Evolutionary conservation across 2,888 invertebrate genomes (phyloP), one percentile per base, ranked within the genome.

Genomic region (Agriotes lineatus): DNA sequence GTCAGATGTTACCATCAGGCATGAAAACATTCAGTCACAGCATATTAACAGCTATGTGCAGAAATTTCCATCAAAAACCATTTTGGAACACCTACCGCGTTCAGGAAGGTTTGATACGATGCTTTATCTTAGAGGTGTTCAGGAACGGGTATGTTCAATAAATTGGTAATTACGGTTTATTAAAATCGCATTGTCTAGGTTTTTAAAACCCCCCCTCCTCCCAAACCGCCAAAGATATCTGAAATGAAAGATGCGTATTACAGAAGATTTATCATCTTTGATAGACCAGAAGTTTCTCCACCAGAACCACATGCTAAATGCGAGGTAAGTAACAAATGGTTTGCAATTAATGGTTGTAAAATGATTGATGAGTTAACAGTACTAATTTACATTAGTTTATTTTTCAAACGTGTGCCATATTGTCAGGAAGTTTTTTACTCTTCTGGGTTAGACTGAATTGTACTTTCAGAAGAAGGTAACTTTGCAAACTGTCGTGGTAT

Each of bases 171-270:
- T 35, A 48, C 20, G 20, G 10, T 19, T 25, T 50, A 5, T 18
- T n/a, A 25, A 20, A 1, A 5, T 6, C 1, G 5, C n/a, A 25
- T 56, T 19, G 69, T 72, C 19, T 59, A 78, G 79, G 69, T 81
- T 66, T 79, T 81, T 71, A 73, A 72, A 72, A 74, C 78, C 66
- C 81, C 81, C 9, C 80, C 81, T 0, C 75, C 76, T 12, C 78
- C 79, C 1, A 76, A 76, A 22, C 48, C 54, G 14, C 68, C 72
- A 0, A 66, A 60, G 44, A 59, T 78, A 52, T 79, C 81, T 0
- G 81, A 80, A 76, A 80, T 78, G 76, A 80, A 81, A 66, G 78
- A 78, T 12, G 70, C 75, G n/a, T 82, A 79, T 70, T 64, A 66
- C 20, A 72, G 65, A 16, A 69, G 75, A 58, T 74, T 61, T 42